These are phyloP conservation scores for Phenacoccus solenopsis DNA, from an alignment of 1,140 invertebrate genomes.

Conservation along the genomic window DNA sequence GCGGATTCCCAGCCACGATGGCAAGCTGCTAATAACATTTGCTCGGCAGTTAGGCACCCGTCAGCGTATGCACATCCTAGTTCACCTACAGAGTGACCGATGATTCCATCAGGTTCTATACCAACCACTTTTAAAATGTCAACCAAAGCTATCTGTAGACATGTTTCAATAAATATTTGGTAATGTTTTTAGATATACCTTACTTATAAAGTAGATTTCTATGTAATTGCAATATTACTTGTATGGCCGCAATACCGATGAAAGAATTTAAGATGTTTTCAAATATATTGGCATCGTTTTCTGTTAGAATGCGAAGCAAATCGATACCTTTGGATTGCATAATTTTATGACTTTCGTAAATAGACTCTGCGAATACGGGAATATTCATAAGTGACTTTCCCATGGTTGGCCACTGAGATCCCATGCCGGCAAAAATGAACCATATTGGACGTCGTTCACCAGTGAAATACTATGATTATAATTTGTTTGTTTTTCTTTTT, in stretches of 20 bases:
- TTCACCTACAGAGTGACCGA: constrained; percentile 57
- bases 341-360: constrained; percentile 41
- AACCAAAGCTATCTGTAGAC: constrained; percentile 62
- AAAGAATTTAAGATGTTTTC: constrained; percentile 51
- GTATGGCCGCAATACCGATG: constrained; percentile 64
- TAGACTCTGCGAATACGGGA: constrained; percentile 48
- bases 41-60: constrained; percentile 47
- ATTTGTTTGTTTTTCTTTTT: background rate
- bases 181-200: background rate
- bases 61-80: constrained; percentile 57
- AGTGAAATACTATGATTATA: constrained; percentile 17
- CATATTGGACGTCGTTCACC: constrained; percentile 19
- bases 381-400: constrained; percentile 46
- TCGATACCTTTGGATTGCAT: constrained; percentile 45
- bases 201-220: constrained; percentile 45
- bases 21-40: constrained; percentile 48
- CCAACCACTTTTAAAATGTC: constrained; percentile 41
- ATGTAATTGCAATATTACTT: constrained; percentile 39
- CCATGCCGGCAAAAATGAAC: constrained; percentile 52
- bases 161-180: constrained; percentile 22
- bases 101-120: constrained; percentile 46
- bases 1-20: constrained; percentile 45
- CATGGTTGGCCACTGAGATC: constrained; percentile 52
- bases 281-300: constrained; percentile 41
- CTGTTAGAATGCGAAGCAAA: constrained; percentile 46